These are phyloP conservation scores for Labeo rohita DNA, from an alignment of 2,113 vertebrate genomes.

Conservation along the genomic window DNA sequence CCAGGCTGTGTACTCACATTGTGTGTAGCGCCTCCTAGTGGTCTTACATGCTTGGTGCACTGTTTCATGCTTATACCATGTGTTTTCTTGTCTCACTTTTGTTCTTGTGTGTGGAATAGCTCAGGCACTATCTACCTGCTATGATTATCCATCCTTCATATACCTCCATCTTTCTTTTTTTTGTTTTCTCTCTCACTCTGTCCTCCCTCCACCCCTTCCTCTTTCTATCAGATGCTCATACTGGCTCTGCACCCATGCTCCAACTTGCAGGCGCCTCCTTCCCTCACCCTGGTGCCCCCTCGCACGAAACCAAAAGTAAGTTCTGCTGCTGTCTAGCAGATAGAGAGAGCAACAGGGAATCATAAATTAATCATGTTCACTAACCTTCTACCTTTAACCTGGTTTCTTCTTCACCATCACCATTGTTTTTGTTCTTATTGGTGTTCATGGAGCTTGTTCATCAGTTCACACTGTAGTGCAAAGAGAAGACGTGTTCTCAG, in stretches of 20 bases:
- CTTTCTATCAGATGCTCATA: conserved; percentile 78
- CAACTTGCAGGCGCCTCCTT: conserved; percentile 81
- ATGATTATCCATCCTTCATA: conserved; percentile 62
- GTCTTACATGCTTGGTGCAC: neutral
- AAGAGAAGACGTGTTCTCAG: neutral
- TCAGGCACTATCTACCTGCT: conserved; percentile 42
- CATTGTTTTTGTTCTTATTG: neutral
- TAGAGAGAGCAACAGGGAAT: conserved; percentile 18
- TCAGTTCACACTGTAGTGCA: neutral
- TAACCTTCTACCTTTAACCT: neutral
- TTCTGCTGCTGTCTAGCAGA: conserved; percentile 44
- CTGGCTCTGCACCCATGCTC: conserved; percentile 80
- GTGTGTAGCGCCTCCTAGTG: conserved; percentile 52
- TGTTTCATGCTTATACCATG: neutral
- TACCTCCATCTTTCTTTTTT: conserved; percentile 48
- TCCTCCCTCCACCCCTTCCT: conserved; percentile 47
- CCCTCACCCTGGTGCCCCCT: conserved; percentile 75
- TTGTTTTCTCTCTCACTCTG: neutral
- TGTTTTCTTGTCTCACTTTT: conserved; percentile 6
- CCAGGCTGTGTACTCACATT: neutral
- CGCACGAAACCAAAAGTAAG: conserved; percentile 84
- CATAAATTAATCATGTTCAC: neutral
- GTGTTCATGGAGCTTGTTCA: neutral
- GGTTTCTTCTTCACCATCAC: conserved; percentile 1
- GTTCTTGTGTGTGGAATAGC: conserved; percentile 40